Conservation (phyloP, 2,888 invertebrate genomes). For the Stegophylla sp. region DNA sequence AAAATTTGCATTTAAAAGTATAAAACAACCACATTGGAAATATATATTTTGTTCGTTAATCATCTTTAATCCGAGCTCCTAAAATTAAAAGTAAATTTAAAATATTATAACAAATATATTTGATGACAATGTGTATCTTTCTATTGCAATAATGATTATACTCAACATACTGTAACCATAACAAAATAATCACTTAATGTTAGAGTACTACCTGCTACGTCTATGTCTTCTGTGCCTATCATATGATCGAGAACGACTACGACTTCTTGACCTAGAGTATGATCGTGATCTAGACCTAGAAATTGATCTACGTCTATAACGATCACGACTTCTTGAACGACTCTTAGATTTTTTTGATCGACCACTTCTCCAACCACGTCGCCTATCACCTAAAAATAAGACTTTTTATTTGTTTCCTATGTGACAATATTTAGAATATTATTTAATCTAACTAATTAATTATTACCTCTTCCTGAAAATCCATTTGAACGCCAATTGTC, state of each 20-base stretch:
- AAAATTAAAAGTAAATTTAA: slow-evolving; percentile 39
- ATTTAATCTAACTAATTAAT: not conserved
- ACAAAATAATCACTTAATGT: too few relatives aligned
- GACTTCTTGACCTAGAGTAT: slow-evolving; percentile 51
- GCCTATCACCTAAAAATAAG: slow-evolving; percentile 47
- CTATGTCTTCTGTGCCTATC: slow-evolving; percentile 52
- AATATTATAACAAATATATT: slow-evolving; percentile 15
- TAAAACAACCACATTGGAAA: slow-evolving; percentile 43
- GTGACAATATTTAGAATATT: not conserved
- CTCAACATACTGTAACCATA: not conserved
- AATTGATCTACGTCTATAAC: slow-evolving; percentile 50
- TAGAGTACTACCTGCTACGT: slow-evolving; percentile 47
- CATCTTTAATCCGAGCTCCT: slow-evolving; percentile 51
- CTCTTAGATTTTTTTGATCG: slow-evolving; percentile 53
- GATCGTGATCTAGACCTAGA: slow-evolving; percentile 38
- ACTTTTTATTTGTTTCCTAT: not conserved
- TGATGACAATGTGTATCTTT: not conserved
- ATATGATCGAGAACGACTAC: slow-evolving; percentile 51
- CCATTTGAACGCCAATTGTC: slow-evolving; percentile 57
- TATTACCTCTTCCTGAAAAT: slow-evolving; percentile 53
- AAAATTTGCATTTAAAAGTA: slow-evolving; percentile 9
- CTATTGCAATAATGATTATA: too few relatives aligned
- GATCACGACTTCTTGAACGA: slow-evolving; percentile 54
- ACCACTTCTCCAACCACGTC: slow-evolving; percentile 56
- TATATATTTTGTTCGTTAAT: slow-evolving; percentile 36